Percentiles rank a stretch among this genome's conserved stretches.
These are phyloP conservation scores for Nephrotoma appendiculata DNA, from an alignment of 2,888 invertebrate genomes.

Conservation along the genomic window DNA sequence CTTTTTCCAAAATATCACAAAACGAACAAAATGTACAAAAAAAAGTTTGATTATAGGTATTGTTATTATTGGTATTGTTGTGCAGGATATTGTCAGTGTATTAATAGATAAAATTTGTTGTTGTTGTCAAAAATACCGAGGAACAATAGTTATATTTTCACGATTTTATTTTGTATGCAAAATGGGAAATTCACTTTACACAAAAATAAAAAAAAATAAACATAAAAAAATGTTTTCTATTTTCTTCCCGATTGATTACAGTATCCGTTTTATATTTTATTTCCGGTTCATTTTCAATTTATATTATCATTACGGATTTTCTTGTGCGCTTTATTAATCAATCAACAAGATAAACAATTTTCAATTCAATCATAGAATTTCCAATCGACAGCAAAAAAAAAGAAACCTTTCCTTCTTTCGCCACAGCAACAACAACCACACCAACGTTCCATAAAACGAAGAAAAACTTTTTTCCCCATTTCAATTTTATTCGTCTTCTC, in stretches of 20 bases:
- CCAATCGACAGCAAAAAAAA: not conserved
- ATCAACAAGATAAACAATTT: not conserved
- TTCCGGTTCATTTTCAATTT: not conserved
- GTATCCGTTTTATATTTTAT: not conserved
- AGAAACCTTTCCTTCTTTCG: not conserved
- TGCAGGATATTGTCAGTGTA: not conserved
- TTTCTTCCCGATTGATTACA: not conserved
- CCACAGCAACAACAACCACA: not conserved
- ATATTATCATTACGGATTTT: not conserved
- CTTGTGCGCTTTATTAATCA: not conserved
- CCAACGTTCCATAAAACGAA: not conserved
- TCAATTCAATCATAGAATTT: not conserved
- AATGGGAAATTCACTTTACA: not conserved
- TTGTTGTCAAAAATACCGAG: not conserved
- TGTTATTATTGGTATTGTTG: not conserved
- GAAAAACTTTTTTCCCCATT: not conserved
- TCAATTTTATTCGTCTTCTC: not conserved
- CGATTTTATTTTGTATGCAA: not conserved
- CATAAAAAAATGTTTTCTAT: not conserved
- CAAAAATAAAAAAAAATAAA: not conserved
- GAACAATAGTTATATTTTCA: not conserved
- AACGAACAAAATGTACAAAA: not conserved
- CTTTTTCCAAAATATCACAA: not conserved
- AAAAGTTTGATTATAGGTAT: not conserved
- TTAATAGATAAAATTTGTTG: not conserved